Percentiles rank a stretch among this genome's conserved stretches.
These are phyloP conservation scores for Sphenopsis melanotis DNA, from an alignment of 2,797 vertebrate species.

Conservation along the genomic window DNA sequence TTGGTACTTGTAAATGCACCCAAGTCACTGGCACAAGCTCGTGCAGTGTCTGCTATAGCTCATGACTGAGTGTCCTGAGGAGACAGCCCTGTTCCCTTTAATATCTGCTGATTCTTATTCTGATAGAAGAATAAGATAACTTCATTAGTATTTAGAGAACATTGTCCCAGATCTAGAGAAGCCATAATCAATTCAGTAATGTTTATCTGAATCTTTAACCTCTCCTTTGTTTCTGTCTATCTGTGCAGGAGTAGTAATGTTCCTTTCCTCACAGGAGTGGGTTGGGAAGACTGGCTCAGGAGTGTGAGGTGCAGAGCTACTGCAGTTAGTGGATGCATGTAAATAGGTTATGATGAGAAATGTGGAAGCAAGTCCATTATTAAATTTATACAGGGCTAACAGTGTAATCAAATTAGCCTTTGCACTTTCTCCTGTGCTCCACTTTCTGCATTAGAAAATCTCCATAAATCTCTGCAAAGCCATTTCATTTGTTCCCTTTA, in stretches of 20 bases:
- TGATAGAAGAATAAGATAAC: not conserved
- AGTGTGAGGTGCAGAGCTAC: not conserved
- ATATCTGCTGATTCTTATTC: not conserved
- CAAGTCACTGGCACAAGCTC: not conserved
- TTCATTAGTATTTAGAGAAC: slow-evolving; percentile 3
- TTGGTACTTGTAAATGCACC: not conserved
- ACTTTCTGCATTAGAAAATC: slow-evolving; percentile 45
- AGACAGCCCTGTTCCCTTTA: not conserved
- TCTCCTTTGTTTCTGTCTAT: not conserved
- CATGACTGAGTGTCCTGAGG: not conserved
- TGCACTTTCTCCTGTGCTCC: slow-evolving; percentile 45
- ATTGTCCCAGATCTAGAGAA: not conserved
- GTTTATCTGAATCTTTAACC: not conserved
- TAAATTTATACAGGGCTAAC: slow-evolving; percentile 57
- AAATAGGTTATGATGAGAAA: slow-evolving; percentile 39
- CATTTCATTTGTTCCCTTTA: slow-evolving; percentile 32
- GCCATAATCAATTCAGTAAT: not conserved
- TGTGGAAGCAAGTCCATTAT: slow-evolving; percentile 36
- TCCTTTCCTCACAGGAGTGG: not conserved
- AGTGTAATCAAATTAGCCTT: slow-evolving; percentile 63
- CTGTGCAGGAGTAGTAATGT: not conserved
- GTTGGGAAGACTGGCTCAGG: not conserved
- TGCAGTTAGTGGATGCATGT: not conserved
- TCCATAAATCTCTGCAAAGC: slow-evolving; percentile 46
- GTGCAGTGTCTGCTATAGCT: not conserved